Conservation (phyloP, 2,888 invertebrate species). For the Exocentrus adspersus region DNA sequence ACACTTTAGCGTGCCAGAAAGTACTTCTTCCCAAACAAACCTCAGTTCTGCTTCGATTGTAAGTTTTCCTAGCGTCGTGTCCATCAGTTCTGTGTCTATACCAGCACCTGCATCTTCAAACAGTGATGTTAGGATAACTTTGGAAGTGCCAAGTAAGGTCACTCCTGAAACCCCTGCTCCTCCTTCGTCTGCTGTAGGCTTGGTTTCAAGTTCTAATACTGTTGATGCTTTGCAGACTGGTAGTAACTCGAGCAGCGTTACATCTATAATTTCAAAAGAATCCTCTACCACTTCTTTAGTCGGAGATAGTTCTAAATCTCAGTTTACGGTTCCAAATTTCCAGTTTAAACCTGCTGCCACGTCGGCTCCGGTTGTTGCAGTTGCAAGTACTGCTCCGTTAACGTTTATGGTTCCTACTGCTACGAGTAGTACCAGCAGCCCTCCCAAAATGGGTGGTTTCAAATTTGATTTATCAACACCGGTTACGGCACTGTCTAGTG, state of each 20-base stretch:
- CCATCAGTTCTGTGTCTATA: conserved; percentile 15
- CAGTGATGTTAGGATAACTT: conserved; percentile 1
- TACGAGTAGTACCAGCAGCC: conserved; percentile 15
- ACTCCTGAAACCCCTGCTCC: conserved; percentile 29
- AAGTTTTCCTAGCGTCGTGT: conserved; percentile 3
- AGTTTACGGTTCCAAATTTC: conserved; percentile 13
- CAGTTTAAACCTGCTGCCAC: conserved; percentile 18
- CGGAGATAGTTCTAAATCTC: not conserved
- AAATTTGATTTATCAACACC: conserved; percentile 52
- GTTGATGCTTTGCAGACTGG: not conserved
- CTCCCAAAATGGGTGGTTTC: conserved; percentile 53
- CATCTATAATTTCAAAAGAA: conserved; percentile 19
- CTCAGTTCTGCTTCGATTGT: not conserved
- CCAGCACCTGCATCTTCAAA: conserved; percentile 15
- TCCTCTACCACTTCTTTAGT: not conserved
- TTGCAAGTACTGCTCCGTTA: not conserved
- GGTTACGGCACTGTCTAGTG: not conserved
- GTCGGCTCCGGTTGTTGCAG: not conserved
- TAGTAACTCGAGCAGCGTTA: conserved; percentile 12
- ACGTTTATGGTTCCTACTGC: not conserved
- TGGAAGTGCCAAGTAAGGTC: not conserved
- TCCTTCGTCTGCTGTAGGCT: conserved; percentile 29
- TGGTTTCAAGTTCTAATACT: not conserved
- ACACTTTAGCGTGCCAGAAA: conserved; percentile 52
- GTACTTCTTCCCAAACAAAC: conserved; percentile 29